Percentiles rank a stretch among this genome's conserved stretches.
Evolutionary conservation across 2,113 vertebrate species (phyloP).

Genomic region (Crotalus viridis): DNA sequence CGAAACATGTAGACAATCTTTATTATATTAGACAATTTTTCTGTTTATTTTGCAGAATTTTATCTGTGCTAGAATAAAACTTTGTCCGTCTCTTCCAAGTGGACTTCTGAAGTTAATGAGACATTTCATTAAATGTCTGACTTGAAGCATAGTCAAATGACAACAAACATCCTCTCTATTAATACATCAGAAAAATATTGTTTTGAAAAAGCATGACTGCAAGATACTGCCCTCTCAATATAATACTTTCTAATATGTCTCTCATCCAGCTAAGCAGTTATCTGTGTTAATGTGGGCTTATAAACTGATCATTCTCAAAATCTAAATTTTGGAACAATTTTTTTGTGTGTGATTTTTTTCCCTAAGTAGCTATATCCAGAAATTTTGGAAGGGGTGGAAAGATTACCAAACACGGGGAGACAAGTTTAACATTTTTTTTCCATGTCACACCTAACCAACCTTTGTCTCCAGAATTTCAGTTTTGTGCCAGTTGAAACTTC

Average conservation of each 20-base stretch:
- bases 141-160: neutral
- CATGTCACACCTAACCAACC: too few species aligned
- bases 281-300: neutral
- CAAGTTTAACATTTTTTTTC: neutral
- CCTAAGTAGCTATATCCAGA: constrained; percentile 11
- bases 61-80: neutral
- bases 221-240: neutral
- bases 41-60: neutral
- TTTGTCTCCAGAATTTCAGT: neutral
- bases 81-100: neutral
- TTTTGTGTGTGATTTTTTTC: neutral
- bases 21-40: neutral
- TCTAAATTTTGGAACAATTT: constrained; percentile 19
- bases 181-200: neutral
- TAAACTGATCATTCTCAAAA: neutral
- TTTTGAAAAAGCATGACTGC: neutral
- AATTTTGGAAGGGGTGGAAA: neutral
- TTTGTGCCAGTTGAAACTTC: neutral
- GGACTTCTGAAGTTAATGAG: neutral
- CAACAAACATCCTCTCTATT: neutral
- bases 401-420: neutral
- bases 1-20: neutral
- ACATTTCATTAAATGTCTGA: neutral
- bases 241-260: neutral
- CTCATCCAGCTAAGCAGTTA: neutral